phyloP scores from a whole-genome alignment of 1,140 invertebrate species.

The Eriosoma lanigerum region DNA sequence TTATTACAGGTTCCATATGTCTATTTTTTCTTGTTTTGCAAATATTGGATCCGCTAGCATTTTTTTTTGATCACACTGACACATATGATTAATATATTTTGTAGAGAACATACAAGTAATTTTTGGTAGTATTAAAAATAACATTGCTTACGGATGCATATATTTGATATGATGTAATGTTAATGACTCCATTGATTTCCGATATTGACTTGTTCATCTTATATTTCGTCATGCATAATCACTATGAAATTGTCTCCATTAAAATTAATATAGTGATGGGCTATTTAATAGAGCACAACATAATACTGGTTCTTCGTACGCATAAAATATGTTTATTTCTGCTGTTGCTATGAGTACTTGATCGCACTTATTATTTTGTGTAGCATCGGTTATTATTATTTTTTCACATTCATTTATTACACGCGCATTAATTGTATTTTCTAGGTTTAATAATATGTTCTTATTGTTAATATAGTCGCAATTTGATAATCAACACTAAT shows the following conservation, averaged over 20 bases:
- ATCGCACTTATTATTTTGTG: background rate
- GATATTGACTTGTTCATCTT: background rate
- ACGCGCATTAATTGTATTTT: too few relatives aligned
- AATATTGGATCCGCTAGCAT: background rate
- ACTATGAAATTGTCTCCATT: background rate
- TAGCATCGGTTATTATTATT: background rate
- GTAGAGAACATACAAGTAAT: background rate
- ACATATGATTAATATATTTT: background rate
- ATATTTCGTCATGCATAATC: background rate
- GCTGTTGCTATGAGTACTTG: background rate
- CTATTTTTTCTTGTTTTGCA: background rate
- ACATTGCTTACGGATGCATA: background rate
- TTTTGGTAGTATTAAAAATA: background rate
- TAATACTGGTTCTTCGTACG: background rate
- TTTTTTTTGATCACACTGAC: background rate
- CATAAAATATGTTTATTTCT: background rate
- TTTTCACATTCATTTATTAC: too few relatives aligned
- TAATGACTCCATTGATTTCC: background rate
- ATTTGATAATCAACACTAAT: too few relatives aligned
- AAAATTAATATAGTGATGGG: background rate
- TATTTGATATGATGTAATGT: background rate
- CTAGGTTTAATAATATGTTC: background rate
- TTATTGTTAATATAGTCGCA: too few relatives aligned
- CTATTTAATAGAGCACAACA: background rate
- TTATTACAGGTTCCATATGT: background rate